Conservation (phyloP, 2,888 invertebrate genomes). For the Blastobasis adustella region DNA sequence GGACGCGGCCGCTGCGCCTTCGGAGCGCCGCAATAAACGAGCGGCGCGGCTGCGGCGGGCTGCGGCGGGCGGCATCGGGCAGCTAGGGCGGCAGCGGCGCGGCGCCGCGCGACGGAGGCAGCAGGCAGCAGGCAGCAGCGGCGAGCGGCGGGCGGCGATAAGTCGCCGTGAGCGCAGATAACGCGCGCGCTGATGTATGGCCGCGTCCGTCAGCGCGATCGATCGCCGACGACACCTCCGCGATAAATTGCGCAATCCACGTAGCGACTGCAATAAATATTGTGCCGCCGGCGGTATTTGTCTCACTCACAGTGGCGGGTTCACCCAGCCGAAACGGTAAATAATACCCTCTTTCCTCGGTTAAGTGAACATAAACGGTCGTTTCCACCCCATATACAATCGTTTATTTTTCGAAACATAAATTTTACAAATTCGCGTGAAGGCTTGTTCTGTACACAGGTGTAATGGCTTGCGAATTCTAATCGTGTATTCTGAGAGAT, state of each 20-base stretch:
- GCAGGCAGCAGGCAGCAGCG: conserved; percentile 27
- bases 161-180: conserved; percentile 70
- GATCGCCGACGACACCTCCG: conserved; percentile 68
- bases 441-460: conserved; percentile 47
- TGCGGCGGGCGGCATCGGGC: conserved; percentile 3
- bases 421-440: conserved; percentile 65
- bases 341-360: conserved; percentile 75
- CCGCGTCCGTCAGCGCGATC: conserved; percentile 66
- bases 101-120: conserved; percentile 24
- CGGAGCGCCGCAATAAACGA: conserved; percentile 12
- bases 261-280: conserved; percentile 72
- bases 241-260: conserved; percentile 74
- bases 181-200: conserved; percentile 66
- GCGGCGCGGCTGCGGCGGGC: conserved; percentile 1
- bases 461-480: conserved; percentile 17
- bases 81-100: conserved; percentile 32
- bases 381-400: conserved; percentile 75
- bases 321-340: conserved; percentile 73
- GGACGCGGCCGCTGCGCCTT: conserved; percentile 59
- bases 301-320: conserved; percentile 72
- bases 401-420: conserved; percentile 73
- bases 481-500: not conserved
- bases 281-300: conserved; percentile 64
- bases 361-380: conserved; percentile 75
- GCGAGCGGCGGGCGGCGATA: conserved; percentile 37